A percentile compares a stretch with the other conserved stretches of the same genome.
These are phyloP conservation scores for Drosophila pegasa DNA, from an alignment of 2,888 invertebrate species.

Conservation along the genomic window DNA sequence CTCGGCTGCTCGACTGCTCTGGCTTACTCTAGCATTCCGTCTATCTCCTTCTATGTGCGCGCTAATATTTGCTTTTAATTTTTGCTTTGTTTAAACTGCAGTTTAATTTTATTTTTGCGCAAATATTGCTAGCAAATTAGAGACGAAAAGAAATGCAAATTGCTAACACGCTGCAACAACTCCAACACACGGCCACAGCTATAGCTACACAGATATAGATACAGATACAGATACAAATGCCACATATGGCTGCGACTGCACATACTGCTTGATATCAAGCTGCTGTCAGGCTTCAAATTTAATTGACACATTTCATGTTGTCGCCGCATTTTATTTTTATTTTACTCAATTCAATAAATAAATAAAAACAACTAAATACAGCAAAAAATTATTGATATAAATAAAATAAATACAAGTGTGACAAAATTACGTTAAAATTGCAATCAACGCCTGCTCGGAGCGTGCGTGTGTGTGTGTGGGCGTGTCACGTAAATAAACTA, in stretches of 20 bases:
- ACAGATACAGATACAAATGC: background rate
- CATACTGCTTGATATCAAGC: conserved; percentile 35
- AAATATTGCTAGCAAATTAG: conserved; percentile 78
- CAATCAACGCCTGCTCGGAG: conserved; percentile 11
- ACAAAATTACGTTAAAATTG: conserved; percentile 11
- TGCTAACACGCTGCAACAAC: conserved; percentile 29
- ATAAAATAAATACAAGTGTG: background rate
- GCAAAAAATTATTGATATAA: background rate
- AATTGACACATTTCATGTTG: conserved; percentile 76
- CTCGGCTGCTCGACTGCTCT: conserved; percentile 10
- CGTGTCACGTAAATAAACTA: conserved; percentile 16
- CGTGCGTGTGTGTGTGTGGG: background rate
- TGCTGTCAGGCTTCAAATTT: conserved; percentile 76
- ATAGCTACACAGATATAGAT: conserved; percentile 12
- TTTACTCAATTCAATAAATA: conserved; percentile 28
- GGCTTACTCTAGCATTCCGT: conserved; percentile 8
- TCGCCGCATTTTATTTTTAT: conserved; percentile 29
- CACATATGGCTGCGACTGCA: background rate
- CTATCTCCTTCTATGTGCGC: conserved; percentile 42
- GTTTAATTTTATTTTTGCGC: conserved; percentile 82
- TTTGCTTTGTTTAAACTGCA: conserved; percentile 83
- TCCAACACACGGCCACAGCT: conserved; percentile 6
- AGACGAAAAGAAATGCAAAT: conserved; percentile 66
- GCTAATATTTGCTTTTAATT: conserved; percentile 82
- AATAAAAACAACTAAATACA: conserved; percentile 1